Evolutionary conservation across 64 coral and sea anemone species (phyloP), one percentile per base, ranked within the genome.

Genomic region (Pocillopora verrucosa): DNA sequence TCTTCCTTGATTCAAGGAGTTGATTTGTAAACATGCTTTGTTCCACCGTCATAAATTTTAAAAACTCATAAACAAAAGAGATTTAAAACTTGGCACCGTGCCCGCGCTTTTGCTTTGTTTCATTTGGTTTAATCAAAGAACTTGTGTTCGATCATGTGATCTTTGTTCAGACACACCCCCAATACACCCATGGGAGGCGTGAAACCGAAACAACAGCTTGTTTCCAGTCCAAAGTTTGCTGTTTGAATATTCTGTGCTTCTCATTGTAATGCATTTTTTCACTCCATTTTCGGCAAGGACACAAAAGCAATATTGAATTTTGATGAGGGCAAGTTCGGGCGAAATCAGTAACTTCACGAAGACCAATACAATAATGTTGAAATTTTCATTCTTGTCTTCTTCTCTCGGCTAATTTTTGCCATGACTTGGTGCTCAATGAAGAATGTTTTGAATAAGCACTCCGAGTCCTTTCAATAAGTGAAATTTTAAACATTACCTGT

Each of bases 241-340:
- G 65, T 69, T 69, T 69, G 65, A n/a, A 4, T 69, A n/a, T 69
- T 69, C 10, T 70, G 22, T 30, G 30, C 30, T 30, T 30, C 30
- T 30, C 30, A 30, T 30, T 30, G 30, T 30, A 9, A 70, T 2
- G 10, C 4, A 10, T 70, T 70, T 70, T 70, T 10, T 30, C 67
- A 11, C 37, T 85, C 56, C 72, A 70, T 63, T 85, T 72, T 34
- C 56, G 17, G 34, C 10, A 70, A 70, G 19, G 17, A 22, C 7
- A 83, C 61, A 65, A 38, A 65, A n/a, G 25, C 61, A 70, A 85
- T 35, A 25, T 57, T 45, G 35, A 85, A 57, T 72, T 22, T 14
- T 70, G 0, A 85, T 22, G 6, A 79, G n/a, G 63, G 41, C 82
- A 72, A 57, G 82, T 72, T 84, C 22, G 20, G 82, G 57, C 82